Evolutionary conservation across 1,140 invertebrate genomes (phyloP).

Genomic region (Neoseiulus cucumeris): DNA sequence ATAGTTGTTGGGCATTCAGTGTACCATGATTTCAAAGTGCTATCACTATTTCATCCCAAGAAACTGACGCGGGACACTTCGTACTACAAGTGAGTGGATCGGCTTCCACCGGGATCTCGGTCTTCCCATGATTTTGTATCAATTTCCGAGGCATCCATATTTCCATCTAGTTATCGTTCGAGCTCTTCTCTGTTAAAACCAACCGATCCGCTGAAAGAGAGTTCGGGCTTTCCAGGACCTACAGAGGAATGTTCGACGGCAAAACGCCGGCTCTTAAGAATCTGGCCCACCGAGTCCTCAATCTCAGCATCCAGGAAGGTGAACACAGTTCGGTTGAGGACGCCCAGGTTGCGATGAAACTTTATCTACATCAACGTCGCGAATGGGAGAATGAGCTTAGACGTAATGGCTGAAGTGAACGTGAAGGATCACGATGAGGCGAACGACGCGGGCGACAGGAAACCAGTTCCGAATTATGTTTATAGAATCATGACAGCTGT

Average conservation of each 20-base stretch:
- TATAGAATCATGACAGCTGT: no score
- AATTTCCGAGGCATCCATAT: no score
- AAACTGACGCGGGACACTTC: conserved; percentile 58
- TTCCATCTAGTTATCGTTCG: no score
- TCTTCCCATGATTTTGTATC: no score
- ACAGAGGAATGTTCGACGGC: conserved; percentile 37
- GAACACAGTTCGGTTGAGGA: conserved; percentile 79
- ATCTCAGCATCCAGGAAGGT: conserved; percentile 63
- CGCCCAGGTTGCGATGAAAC: conserved; percentile 58
- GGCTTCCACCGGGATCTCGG: no score
- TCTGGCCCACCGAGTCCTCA: conserved; percentile 47
- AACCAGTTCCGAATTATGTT: no score
- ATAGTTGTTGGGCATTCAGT: conserved; percentile 72
- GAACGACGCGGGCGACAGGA: no score
- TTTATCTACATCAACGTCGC: conserved; percentile 51
- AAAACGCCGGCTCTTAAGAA: conserved; percentile 61
- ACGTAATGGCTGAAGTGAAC: background rate
- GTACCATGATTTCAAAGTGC: conserved; percentile 60
- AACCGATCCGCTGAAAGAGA: no score
- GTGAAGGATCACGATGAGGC: no score
- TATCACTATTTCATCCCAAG: conserved; percentile 60
- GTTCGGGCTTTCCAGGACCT: conserved; percentile 61
- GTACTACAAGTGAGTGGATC: conserved; percentile 22
- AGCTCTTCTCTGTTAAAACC: no score
- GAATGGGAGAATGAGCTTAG: conserved; percentile 41